Evolutionary conservation across 2,797 vertebrate species (phyloP), one percentile per base, ranked within the genome.

Genomic region (Xenentodon cancila): DNA sequence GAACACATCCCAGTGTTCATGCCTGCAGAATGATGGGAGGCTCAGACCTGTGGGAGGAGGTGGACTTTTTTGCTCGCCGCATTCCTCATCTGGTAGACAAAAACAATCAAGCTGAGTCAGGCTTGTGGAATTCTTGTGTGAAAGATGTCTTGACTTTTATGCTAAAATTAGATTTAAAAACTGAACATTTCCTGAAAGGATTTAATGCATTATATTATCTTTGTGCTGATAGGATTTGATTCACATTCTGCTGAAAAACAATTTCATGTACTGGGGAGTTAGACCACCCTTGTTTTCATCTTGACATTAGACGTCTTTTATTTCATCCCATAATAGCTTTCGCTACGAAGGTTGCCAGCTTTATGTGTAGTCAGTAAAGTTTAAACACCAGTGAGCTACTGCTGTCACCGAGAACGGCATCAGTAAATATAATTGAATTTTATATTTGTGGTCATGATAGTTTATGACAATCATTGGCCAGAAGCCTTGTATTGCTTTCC

Each of bases 1-100:
- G 62, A 78, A 67, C 59, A 40, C 49, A 70, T 34, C 63, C 13
- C 57, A n/a, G 51, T 17, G 54, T 55, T 54, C 42, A 40, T 18
- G 45, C 70, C 59, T 67, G 52, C 51, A 60, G 63, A 73, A 21
- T 54, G 64, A 67, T 58, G 56, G 60, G 47, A 20, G 61, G 49
- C 45, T 50, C 17, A 57, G 49, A 59, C 9, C 7, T 32, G 19
- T 11, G 0, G 19, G 19, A 46, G 52, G 46, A 66, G 55, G 52
- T 47, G 34, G 55, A 25, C n/a, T n/a, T n/a, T 18, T 59, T 44
- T 12, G 16, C 5, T 62, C 27, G 13, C 27, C 22, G 17, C 51
- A 66, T 75, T 76, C 32, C 62, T 71, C 46, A 57, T 67, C 50
- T 70, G 55, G 17, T 15, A 6, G 18, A 45, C 25, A 18, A 53